Evolutionary conservation across 2,113 vertebrate species (phyloP).

Genomic region (Crotalus helleri): DNA sequence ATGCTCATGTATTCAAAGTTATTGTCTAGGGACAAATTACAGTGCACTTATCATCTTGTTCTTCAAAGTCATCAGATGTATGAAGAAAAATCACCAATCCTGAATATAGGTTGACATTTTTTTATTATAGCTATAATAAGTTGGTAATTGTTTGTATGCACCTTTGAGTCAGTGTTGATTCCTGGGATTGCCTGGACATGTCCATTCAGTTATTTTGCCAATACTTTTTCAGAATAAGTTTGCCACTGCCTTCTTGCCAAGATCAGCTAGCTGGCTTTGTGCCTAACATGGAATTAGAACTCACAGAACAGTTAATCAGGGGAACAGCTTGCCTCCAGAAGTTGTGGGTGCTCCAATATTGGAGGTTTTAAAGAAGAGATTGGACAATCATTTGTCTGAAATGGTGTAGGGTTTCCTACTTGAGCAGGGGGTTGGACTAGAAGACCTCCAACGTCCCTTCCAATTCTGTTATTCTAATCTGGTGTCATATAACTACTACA

Average conservation of each 20-base stretch:
- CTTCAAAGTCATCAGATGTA: conserved; percentile 63
- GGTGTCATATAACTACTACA: not conserved
- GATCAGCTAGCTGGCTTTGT: not conserved
- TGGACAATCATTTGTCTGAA: not conserved
- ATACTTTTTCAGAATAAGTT: not conserved
- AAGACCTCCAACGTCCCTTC: not conserved
- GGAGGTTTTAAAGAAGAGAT: not conserved
- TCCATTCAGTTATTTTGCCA: not conserved
- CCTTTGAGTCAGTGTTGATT: not conserved
- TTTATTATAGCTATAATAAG: conserved; percentile 47
- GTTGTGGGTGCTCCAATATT: not conserved
- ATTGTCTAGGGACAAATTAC: conserved; percentile 60
- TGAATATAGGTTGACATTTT: conserved; percentile 54
- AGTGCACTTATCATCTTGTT: conserved; percentile 55
- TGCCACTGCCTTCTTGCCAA: not conserved
- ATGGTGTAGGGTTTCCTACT: not conserved
- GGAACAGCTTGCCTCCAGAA: not conserved
- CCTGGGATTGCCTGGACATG: not conserved
- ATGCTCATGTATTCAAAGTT: conserved; percentile 46
- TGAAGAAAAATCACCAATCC: conserved; percentile 47
- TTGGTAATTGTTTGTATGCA: conserved; percentile 32
- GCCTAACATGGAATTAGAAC: not conserved
- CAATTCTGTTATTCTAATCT: not conserved
- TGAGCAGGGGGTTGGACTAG: not conserved
- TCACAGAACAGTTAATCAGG: not conserved